phyloP scores from a whole-genome alignment of 2,888 invertebrate genomes.

The Dolomedes plantarius region DNA sequence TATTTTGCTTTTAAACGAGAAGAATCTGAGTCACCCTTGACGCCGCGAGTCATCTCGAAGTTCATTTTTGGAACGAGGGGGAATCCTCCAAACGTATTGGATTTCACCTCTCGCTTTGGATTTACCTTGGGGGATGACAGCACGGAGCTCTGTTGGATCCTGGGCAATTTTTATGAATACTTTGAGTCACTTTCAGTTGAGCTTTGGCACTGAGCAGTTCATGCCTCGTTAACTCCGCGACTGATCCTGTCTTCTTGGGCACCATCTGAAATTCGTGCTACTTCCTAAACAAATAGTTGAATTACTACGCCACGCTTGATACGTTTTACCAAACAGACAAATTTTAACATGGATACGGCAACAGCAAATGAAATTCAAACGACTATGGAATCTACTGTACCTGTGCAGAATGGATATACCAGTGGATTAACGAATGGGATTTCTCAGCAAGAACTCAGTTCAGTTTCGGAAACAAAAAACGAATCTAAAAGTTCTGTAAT shows the following conservation, averaged over 20 bases:
- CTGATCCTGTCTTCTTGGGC: background rate
- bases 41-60: constrained; percentile 41
- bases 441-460: background rate
- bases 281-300: background rate
- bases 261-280: background rate
- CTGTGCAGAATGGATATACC: constrained; percentile 24
- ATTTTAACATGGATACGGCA: constrained; percentile 32
- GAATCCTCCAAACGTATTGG: constrained; percentile 25
- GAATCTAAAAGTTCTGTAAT: background rate
- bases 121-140: constrained; percentile 21
- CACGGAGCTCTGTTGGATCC: constrained; percentile 20
- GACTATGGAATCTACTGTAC: constrained; percentile 4
- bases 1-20: constrained; percentile 22
- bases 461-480: background rate
- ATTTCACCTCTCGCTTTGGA: constrained; percentile 47
- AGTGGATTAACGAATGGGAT: constrained; percentile 47
- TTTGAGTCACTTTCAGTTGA: constrained; percentile 24
- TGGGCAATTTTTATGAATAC: constrained; percentile 33
- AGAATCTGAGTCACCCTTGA: constrained; percentile 33
- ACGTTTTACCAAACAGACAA: background rate
- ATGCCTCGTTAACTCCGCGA: constrained; percentile 46
- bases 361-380: constrained; percentile 24
- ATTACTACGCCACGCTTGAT: background rate
- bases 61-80: constrained; percentile 52
- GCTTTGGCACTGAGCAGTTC: constrained; percentile 38